Evolutionary conservation across 2,888 invertebrate species (phyloP).

Genomic region (Heliconius aoede): DNA sequence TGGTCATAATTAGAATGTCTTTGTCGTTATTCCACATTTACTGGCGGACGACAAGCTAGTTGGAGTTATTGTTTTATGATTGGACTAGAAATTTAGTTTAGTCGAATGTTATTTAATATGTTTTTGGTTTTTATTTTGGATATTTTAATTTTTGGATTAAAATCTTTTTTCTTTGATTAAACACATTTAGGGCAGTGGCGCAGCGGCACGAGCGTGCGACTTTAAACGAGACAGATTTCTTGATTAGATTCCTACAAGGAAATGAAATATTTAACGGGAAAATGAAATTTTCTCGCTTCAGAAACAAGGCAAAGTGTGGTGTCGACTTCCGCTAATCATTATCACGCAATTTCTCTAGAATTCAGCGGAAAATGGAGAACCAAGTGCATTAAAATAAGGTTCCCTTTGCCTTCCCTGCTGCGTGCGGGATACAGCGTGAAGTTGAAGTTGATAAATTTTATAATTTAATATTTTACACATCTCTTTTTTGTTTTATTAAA

Average conservation of each 20-base stretch:
- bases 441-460: too few species aligned
- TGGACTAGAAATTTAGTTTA: neutral
- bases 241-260: neutral
- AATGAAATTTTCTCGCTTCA: neutral
- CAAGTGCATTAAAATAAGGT: neutral
- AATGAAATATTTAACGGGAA: neutral
- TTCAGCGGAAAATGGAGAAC: neutral
- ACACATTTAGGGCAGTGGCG: neutral
- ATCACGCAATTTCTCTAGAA: neutral
- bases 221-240: neutral
- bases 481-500: too few species aligned
- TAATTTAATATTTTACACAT: too few species aligned
- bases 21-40: constrained; percentile 12
- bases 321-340: neutral
- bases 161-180: neutral
- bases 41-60: constrained; percentile 1
- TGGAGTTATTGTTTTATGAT: constrained; percentile 14
- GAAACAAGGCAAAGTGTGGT: neutral
- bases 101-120: neutral
- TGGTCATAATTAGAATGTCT: constrained; percentile 24
- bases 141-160: neutral
- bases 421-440: neutral
- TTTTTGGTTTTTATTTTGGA: neutral
- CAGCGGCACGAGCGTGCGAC: neutral
- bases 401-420: neutral